A percentile compares a stretch with the other conserved stretches of the same genome.
Conservation (phyloP, 2,797 vertebrate genomes). For the Esox lucius region DNA sequence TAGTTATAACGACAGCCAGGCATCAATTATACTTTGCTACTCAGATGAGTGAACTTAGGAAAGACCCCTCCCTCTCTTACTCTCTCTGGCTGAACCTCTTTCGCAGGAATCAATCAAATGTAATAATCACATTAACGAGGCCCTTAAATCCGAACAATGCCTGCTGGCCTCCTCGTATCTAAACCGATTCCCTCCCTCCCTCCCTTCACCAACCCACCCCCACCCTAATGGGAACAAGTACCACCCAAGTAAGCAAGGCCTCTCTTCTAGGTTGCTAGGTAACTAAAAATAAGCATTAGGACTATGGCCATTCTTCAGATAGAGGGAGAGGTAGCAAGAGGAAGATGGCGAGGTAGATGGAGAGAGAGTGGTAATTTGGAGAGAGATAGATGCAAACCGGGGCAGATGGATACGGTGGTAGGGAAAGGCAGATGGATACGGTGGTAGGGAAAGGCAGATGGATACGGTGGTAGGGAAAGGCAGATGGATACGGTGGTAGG, state of each 20-base stretch:
- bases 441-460: too few species aligned
- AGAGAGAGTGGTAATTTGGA: background rate
- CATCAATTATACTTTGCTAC: constrained; percentile 22
- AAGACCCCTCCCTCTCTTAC: background rate
- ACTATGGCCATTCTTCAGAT: constrained; percentile 50
- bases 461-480: too few species aligned
- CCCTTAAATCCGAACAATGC: constrained; percentile 45
- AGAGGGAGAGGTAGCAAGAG: constrained; percentile 24
- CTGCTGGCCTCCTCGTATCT: too few species aligned
- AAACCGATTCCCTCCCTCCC: background rate
- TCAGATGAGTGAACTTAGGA: background rate
- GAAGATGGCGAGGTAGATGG: constrained; percentile 7
- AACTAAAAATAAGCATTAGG: constrained; percentile 70
- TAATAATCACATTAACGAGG: constrained; percentile 26
- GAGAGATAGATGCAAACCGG: background rate
- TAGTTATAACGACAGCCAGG: background rate
- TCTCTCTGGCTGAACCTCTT: background rate
- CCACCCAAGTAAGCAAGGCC: constrained; percentile 60
- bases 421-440: too few species aligned
- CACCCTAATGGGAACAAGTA: constrained; percentile 40
- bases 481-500: too few species aligned
- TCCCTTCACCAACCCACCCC: constrained; percentile 33
- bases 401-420: too few species aligned
- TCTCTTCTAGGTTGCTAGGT: constrained; percentile 68
- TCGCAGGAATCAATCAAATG: background rate